Base-by-base conservation (phyloP, 2,888 invertebrate species). In the Heliconius cydno region DNA sequence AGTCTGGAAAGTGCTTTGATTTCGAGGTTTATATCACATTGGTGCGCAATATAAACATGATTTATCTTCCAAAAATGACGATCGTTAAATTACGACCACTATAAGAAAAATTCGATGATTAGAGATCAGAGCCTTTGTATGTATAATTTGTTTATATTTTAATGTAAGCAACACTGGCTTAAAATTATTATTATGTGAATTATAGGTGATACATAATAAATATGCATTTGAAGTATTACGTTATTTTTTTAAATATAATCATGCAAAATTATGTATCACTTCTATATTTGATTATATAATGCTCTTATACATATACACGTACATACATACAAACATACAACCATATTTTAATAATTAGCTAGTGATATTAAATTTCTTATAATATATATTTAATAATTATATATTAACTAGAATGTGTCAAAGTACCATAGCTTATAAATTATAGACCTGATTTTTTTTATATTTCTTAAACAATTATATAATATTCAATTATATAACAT, bases 1-100 rank as follows among this genome's bases (percentile, higher is more conserved):
- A 78, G 73, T 78, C 78, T 73, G 66, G 66, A 13, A 78, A 73
- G 73, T 28, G 30, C 73, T 73, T 34, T 73, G 73, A 73, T 78
- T 38, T 15, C 57, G 28, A 57, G 28, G 28, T 38, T 60, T n/a
- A n/a, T n/a, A 52, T 52, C 52, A 22, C 19, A n/a, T 60, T n/a
- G 60, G 60, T 60, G 10, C 60, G 60, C 60, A n/a, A 60, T 10
- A 60, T 60, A 9, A 22, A n/a, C n/a, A 3, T 60, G 6, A 57
- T 57, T n/a, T 57, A n/a, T 57, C 22, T 57, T 22, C 22, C 5
- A 57, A 19, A 22, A 57, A 57, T 57, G 1, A 46, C 5, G 15
- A 15, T 46, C 46, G 0, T 13, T 46, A 46, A 15, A 46, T 46
- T 46, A 46, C 15, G 15, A 15, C 46, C 15, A 46, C 46, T 46